Evolutionary conservation across 2,888 invertebrate species (phyloP).

Genomic region (Brachypalpus laphriformis): DNA sequence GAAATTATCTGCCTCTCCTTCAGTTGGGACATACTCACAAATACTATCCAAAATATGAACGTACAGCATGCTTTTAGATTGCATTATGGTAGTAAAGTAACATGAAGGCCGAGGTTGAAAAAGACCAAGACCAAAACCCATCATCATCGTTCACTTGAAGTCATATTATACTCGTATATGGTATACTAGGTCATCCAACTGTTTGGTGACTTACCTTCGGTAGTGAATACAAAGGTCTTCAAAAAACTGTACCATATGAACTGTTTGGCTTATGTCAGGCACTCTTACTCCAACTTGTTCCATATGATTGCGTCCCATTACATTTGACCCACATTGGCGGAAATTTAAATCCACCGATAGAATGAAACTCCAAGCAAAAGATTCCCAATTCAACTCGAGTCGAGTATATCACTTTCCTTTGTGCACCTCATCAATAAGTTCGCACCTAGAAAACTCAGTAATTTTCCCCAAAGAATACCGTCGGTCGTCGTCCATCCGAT

Average conservation of each 20-base stretch:
- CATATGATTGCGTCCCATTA: slow-evolving; percentile 27
- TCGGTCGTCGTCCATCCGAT: neutral
- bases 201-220: too few species aligned
- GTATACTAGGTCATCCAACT: too few species aligned
- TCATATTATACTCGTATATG: too few species aligned
- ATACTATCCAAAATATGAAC: too few species aligned
- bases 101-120: too few species aligned
- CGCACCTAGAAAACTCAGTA: slow-evolving; percentile 66
- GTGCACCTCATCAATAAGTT: slow-evolving; percentile 68
- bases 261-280: slow-evolving; percentile 3
- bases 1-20: too few species aligned
- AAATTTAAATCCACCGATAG: neutral
- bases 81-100: too few species aligned
- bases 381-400: neutral
- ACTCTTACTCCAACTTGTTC: neutral
- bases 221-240: too few species aligned
- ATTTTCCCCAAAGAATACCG: slow-evolving; percentile 28
- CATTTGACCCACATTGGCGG: slow-evolving; percentile 29
- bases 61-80: too few species aligned
- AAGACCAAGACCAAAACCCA: too few species aligned
- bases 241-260: neutral
- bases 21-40: too few species aligned
- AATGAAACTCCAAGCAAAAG: neutral
- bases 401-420: slow-evolving; percentile 67
- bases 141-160: too few species aligned